Percentiles rank a stretch among this genome's conserved stretches.
Evolutionary conservation across 1,140 invertebrate species (phyloP).

Genomic region (Nephila pilipes): DNA sequence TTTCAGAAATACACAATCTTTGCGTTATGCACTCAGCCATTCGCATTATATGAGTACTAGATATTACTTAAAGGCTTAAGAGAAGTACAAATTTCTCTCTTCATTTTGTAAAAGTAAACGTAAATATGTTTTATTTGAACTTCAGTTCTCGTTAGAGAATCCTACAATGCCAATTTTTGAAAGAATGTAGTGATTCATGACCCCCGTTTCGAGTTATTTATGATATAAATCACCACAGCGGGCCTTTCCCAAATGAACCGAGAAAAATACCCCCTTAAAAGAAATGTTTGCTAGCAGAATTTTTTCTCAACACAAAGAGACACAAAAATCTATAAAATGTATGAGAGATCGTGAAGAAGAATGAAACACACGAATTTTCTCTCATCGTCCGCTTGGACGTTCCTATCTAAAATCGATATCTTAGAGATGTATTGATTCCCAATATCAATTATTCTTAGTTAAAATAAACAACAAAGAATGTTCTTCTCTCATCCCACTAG

Average conservation of each 20-base stretch:
- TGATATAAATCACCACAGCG: constrained; percentile 10
- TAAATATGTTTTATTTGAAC: too few species aligned
- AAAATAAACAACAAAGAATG: constrained; percentile 66
- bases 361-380: neutral
- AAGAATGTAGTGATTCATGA: too few species aligned
- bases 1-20: too few species aligned
- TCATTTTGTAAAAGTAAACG: too few species aligned
- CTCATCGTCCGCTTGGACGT: constrained; percentile 24
- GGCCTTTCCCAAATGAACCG: constrained; percentile 31
- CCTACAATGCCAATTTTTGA: too few species aligned
- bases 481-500: constrained; percentile 10
- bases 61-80: too few species aligned
- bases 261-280: constrained; percentile 22
- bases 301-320: constrained; percentile 27
- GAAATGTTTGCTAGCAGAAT: neutral
- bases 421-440: constrained; percentile 67
- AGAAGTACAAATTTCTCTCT: too few species aligned
- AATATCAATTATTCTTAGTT: constrained; percentile 74
- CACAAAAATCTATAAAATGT: constrained; percentile 65
- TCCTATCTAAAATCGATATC: constrained; percentile 68
- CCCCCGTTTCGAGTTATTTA: neutral
- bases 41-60: too few species aligned
- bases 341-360: constrained; percentile 17
- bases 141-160: too few species aligned
- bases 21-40: too few species aligned